Evolutionary conservation across 2,888 invertebrate genomes (phyloP).

Genomic region (Drosophila pegasa): DNA sequence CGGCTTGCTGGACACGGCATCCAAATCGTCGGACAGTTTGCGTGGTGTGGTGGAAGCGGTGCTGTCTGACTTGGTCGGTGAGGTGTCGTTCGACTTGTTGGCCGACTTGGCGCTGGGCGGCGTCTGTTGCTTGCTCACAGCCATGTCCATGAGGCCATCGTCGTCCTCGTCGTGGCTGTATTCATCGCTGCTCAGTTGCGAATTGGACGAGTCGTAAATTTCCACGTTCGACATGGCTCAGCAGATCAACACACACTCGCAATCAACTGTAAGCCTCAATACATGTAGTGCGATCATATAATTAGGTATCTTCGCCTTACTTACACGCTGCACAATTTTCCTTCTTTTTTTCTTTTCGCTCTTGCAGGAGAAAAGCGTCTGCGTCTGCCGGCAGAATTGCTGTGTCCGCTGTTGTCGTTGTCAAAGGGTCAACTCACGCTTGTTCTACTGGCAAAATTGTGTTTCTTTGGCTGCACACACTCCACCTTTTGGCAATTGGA

Average conservation of each 20-base stretch:
- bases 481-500: constrained; percentile 6
- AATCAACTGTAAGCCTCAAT: neutral
- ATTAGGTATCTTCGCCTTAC: constrained; percentile 31
- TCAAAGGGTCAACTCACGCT: neutral
- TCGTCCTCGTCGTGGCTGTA: constrained; percentile 66
- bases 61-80: constrained; percentile 29
- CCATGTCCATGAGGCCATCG: constrained; percentile 65
- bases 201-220: constrained; percentile 72
- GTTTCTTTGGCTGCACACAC: constrained; percentile 1
- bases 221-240: constrained; percentile 59
- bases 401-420: constrained; percentile 10
- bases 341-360: constrained; percentile 33
- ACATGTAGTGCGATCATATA: constrained; percentile 11
- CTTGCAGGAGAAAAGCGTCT: constrained; percentile 61
- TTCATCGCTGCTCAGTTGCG: constrained; percentile 74
- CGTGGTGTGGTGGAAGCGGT: constrained; percentile 17
- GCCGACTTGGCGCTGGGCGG: constrained; percentile 16
- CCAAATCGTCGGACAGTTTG: constrained; percentile 29
- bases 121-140: constrained; percentile 53
- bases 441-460: neutral
- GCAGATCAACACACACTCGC: constrained; percentile 12
- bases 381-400: constrained; percentile 60
- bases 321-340: constrained; percentile 40
- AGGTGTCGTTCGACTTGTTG: constrained; percentile 17
- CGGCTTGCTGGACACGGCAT: constrained; percentile 9